Evolutionary conservation across 2,113 vertebrate species (phyloP), one percentile per base, ranked within the genome.

Genomic region (Antigone vipio): DNA sequence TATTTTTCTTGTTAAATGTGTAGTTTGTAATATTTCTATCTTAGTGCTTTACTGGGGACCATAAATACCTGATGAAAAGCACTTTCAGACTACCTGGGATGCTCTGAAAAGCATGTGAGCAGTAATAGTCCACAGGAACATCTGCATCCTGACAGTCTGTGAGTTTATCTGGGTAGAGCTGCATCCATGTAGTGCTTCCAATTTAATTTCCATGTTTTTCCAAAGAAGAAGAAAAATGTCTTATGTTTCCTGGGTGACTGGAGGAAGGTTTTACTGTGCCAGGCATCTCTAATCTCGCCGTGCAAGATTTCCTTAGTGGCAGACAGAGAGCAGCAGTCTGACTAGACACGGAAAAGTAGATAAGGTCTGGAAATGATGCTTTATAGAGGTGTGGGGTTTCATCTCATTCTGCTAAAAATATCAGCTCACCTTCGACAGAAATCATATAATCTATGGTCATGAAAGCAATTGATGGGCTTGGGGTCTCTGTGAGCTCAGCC

Each of bases 131-230:
- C 53, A 5, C 62, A 76, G 88, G 75, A 96, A 94, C 83, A 95
- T 90, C 95, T 96, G 92, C 96, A 88, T 55, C 56, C 90, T 92
- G 95, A 90, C 95, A 80, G 81, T 14, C 72, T 80, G 93, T 24
- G 93, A 82, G 85, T 91, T 95, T 75, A 84, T 80, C 88, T 52
- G 93, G 79, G 93, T 52, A 94, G 72, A 91, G 75, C 75, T 56
- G 82, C 72, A 75, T 12, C 76, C 82, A 11, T 40, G 63, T 49
- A 35, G 38, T 5, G 63, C 73, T 94, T 93, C 83, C 93, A 95
- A 90, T 96, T 94, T 88, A 40, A 94, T 96, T 96, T 92, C 75
- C 88, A 71, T 34, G 16, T 97, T 92, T 88, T 95, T 95, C 59
- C 82, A 5, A 38, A 73, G 78, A 74, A 88, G 58, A 88, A 89